Evolutionary conservation across 2,888 invertebrate species (phyloP).

Genomic region (Hypomecis atomaria): DNA sequence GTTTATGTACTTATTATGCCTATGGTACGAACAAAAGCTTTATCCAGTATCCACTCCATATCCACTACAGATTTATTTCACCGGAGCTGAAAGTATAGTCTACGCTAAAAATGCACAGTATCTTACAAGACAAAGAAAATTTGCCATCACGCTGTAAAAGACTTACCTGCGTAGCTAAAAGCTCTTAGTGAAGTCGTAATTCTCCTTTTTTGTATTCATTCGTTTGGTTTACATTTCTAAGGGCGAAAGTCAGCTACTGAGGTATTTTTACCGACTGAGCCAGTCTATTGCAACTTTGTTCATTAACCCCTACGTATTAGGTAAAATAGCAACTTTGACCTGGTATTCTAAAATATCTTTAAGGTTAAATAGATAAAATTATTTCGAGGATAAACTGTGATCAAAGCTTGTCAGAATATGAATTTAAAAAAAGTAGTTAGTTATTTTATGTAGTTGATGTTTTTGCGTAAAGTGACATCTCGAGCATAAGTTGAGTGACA

Average conservation of each 20-base stretch:
- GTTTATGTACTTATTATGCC: no score
- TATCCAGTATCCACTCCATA: constrained; percentile 34
- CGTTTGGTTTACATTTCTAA: constrained; percentile 19
- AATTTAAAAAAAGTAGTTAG: no score
- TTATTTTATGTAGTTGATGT: no score
- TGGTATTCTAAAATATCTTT: background rate
- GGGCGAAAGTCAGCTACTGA: background rate
- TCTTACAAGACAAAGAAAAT: constrained; percentile 41
- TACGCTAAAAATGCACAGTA: constrained; percentile 34
- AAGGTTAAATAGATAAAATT: no score
- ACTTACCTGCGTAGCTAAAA: constrained; percentile 28
- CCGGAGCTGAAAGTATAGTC: constrained; percentile 25
- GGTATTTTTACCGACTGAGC: background rate
- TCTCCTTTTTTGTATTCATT: constrained; percentile 28
- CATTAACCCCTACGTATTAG: background rate
- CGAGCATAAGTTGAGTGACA: no score
- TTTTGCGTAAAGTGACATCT: no score
- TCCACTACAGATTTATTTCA: constrained; percentile 44
- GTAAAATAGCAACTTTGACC: background rate
- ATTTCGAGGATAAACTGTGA: no score
- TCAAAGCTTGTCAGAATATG: no score
- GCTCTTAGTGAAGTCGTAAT: constrained; percentile 30
- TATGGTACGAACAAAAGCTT: constrained; percentile 29
- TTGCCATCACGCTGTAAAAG: constrained; percentile 29
- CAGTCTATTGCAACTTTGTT: background rate